A percentile compares a stretch with the other conserved stretches of the same genome.
Conservation (phyloP, 64 coral and sea anemone species). For the Montipora cactus region DNA sequence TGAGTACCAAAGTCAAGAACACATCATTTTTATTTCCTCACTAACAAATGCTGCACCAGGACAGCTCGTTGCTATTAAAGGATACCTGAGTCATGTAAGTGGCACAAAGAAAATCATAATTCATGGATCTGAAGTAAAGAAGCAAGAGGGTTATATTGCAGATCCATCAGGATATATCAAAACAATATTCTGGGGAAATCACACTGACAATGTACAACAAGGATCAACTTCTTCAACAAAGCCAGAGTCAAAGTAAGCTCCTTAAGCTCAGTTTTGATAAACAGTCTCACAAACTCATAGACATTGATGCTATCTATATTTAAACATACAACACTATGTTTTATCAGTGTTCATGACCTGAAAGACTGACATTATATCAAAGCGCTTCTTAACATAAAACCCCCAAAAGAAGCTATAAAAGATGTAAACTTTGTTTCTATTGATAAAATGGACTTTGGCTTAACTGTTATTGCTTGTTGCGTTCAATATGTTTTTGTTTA, state of each 20-base stretch:
- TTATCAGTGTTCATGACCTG: too few relatives aligned
- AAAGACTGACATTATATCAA: too few relatives aligned
- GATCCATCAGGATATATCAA: constrained; percentile 70
- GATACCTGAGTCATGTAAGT: constrained; percentile 47
- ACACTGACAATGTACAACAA: background rate
- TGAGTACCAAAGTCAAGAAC: constrained; percentile 47
- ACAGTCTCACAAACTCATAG: constrained; percentile 21
- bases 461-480: too few relatives aligned
- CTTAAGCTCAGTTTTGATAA: constrained; percentile 10
- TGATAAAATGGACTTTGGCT: too few relatives aligned
- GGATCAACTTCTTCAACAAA: constrained; percentile 74
- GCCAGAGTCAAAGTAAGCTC: background rate
- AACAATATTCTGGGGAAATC: constrained; percentile 56
- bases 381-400: too few relatives aligned
- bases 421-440: too few relatives aligned
- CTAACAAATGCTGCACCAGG: constrained; percentile 44
- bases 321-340: background rate
- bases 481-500: too few relatives aligned
- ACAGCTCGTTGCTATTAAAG: constrained; percentile 58
- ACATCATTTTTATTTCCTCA: constrained; percentile 23
- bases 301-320: constrained; percentile 11
- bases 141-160: constrained; percentile 62
- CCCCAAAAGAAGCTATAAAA: too few relatives aligned
- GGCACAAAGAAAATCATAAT: constrained; percentile 65
- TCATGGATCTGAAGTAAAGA: constrained; percentile 70